Base-by-base conservation (phyloP, 1,140 invertebrate species). In the Eupeodes corollae region DNA sequence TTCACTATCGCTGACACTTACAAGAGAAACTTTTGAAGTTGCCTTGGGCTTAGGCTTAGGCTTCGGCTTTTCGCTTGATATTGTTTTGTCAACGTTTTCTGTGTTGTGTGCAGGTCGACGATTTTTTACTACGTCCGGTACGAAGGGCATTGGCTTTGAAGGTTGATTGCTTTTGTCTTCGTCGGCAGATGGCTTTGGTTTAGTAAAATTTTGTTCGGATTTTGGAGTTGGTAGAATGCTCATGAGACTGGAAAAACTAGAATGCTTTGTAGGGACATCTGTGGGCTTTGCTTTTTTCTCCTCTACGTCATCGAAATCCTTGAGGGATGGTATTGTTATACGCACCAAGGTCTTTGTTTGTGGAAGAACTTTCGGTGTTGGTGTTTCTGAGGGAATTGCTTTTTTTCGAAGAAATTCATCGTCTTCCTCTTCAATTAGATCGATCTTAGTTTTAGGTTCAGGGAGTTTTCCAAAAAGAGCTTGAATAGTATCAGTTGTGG, bases 341-440 rank as follows among this genome's bases (percentile, higher is more conserved):
- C 63, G 63, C 0, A 70, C 61, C 2, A 60, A 56, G 33, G 51
- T 54, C 18, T 63, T 66, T 6, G 41, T 42, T 32, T 16, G 39
- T 5, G 51, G 51, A 1, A 38, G 53, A 39, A 56, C 59, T 13
- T 51, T 46, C n/a, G 58, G 55, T 37, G 15, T 15, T 11, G 50
- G 52, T 38, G 55, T 58, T 48, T 63, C 58, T 30, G 57, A 12
- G 6, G 52, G 50, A 5, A 51, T 52, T 47, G 69, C 72, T 53
- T 75, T 77, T 56, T 77, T 78, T 46, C 73, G 70, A n/a, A 78
- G 48, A 54, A 77, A 77, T 56, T 78, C 76, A 61, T 78, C 76
- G 53, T 77, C 75, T 38, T 69, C 70, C 51, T 78, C 75, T 47
- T 69, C 61, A 13, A 74, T 56, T 2, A 49, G 31, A 30, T 26